Percentiles rank a stretch among this genome's conserved stretches.
phyloP scores from a whole-genome alignment of 2,113 vertebrate species.

The Rhinoderma darwinii region DNA sequence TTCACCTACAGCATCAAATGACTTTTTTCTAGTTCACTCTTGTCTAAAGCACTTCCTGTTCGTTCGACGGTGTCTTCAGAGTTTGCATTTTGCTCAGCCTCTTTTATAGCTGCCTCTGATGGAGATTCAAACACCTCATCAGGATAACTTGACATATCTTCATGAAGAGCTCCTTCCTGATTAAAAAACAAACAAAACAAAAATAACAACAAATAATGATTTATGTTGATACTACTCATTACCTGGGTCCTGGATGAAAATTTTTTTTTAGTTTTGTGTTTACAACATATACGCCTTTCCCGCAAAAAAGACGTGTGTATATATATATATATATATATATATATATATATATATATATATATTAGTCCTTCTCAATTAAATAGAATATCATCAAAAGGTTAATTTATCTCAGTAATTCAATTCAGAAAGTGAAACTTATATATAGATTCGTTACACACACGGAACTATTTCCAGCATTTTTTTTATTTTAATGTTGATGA shows the following conservation, averaged over 20 bases:
- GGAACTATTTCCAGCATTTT: too few relatives aligned
- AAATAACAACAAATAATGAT: neutral
- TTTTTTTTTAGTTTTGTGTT: too few relatives aligned
- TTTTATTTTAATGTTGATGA: too few relatives aligned
- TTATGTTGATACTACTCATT: neutral
- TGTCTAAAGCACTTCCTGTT: conserved; percentile 92
- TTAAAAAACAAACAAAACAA: conserved; percentile 61
- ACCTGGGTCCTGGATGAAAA: neutral
- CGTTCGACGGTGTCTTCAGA: conserved; percentile 81
- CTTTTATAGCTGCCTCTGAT: conserved; percentile 87
- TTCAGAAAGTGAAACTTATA: too few relatives aligned
- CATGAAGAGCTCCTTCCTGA: conserved; percentile 90
- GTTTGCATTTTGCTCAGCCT: conserved; percentile 75
- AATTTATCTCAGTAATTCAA: too few relatives aligned
- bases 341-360: too few relatives aligned
- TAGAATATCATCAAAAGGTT: too few relatives aligned
- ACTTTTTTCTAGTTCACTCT: conserved; percentile 90
- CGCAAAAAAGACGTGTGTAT: too few relatives aligned
- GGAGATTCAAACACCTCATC: conserved; percentile 95
- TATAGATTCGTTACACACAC: too few relatives aligned
- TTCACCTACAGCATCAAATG: conserved; percentile 92
- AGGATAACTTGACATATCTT: conserved; percentile 89
- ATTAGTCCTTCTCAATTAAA: too few relatives aligned
- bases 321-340: too few relatives aligned
- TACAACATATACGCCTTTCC: too few relatives aligned